A percentile compares a stretch with the other conserved stretches of the same genome.
Evolutionary conservation across 2,888 invertebrate species (phyloP).

Genomic region (Folsomia candida): DNA sequence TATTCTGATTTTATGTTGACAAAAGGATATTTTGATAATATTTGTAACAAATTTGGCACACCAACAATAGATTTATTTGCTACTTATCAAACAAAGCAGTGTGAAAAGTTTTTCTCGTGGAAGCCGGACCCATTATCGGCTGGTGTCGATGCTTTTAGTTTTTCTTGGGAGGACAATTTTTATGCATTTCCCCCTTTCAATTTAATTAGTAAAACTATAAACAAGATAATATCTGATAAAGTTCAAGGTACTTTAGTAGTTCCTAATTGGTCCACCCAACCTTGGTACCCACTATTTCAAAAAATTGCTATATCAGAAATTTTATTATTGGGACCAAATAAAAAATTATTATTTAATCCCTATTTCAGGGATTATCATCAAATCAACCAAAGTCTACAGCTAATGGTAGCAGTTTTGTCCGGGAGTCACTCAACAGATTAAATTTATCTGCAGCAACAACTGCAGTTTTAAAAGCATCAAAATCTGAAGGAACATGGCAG

Average conservation of each 20-base stretch:
- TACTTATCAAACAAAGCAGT: too few relatives aligned
- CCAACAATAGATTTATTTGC: constrained; percentile 35
- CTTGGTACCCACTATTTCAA: too few relatives aligned
- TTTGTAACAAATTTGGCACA: constrained; percentile 1
- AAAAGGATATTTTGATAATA: too few relatives aligned
- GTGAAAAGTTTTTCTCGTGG: constrained; percentile 21
- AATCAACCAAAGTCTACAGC: not conserved
- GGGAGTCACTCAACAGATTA: too few relatives aligned
- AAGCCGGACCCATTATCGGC: constrained; percentile 17
- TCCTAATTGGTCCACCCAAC: too few relatives aligned
- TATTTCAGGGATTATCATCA: not conserved
- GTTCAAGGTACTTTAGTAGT: constrained; percentile 4
- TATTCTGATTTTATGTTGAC: too few relatives aligned
- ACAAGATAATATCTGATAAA: constrained; percentile 3
- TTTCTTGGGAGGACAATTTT: constrained; percentile 18
- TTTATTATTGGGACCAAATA: too few relatives aligned
- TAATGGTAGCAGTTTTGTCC: not conserved
- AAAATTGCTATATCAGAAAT: constrained; percentile 1
- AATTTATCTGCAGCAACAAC: not conserved
- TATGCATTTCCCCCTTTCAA: constrained; percentile 29
- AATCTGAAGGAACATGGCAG: too few relatives aligned
- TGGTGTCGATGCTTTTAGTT: constrained; percentile 31
- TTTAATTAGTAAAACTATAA: not conserved
- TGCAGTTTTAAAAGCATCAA: not conserved
- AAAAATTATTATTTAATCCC: not conserved